Conservation (phyloP, 2,797 vertebrate species). For the Siniperca scherzeri region DNA sequence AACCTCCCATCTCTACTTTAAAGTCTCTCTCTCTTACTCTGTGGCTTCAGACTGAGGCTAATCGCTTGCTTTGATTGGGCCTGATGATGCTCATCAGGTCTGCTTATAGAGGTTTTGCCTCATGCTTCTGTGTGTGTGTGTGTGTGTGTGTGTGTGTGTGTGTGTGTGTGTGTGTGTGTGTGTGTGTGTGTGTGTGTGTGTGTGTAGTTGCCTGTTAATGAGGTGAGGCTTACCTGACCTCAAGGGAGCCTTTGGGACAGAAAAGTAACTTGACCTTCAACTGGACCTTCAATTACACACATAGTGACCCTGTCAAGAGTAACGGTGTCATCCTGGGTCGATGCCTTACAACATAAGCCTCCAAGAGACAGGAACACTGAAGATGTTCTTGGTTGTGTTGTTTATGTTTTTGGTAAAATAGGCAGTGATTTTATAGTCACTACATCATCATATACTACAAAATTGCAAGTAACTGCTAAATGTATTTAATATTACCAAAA, state of each 20-base stretch:
- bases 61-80: conserved; percentile 65
- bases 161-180: conserved; percentile 8
- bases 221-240: conserved; percentile 29
- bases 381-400: background rate
- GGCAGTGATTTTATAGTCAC: background rate
- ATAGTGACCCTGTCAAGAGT: conserved; percentile 1
- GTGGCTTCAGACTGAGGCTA: conserved; percentile 36
- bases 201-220: conserved; percentile 23
- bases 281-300: conserved; percentile 33
- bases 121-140: background rate
- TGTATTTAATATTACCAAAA: background rate
- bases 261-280: conserved; percentile 46
- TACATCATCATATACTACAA: background rate
- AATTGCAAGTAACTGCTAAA: background rate
- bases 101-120: conserved; percentile 36
- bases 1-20: too few relatives aligned
- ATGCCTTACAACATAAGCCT: background rate
- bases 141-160: conserved; percentile 5
- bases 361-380: background rate
- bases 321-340: background rate
- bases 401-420: background rate
- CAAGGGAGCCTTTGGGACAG: conserved; percentile 29
- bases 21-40: conserved; percentile 19
- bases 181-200: conserved; percentile 1
- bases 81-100: conserved; percentile 59